These are phyloP conservation scores for Drosophila miranda DNA, from an alignment of 1,140 invertebrate species.

Conservation along the genomic window DNA sequence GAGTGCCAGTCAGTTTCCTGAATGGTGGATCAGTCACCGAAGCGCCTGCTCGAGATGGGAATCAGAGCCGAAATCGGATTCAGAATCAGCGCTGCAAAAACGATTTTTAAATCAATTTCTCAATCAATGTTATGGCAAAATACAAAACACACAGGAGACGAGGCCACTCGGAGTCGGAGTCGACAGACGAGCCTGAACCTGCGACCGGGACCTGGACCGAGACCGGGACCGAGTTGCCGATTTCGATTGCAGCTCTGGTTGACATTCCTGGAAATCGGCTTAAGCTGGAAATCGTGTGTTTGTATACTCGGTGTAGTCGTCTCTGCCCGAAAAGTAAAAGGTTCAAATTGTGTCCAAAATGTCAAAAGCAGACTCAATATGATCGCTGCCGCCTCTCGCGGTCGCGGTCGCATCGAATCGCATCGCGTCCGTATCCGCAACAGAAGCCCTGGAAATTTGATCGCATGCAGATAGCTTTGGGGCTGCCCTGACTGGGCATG, in stretches of 20 bases:
- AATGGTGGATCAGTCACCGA: slow-evolving; percentile 38
- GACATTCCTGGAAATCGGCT: slow-evolving; percentile 59
- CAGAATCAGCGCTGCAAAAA: slow-evolving; percentile 52
- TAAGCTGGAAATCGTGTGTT: slow-evolving; percentile 66
- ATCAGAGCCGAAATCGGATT: slow-evolving; percentile 55
- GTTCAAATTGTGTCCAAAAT: slow-evolving; percentile 81
- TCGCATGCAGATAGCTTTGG: slow-evolving; percentile 73
- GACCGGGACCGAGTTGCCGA: not conserved
- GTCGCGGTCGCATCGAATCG: not conserved
- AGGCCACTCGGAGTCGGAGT: not conserved
- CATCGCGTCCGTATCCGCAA: slow-evolving; percentile 32
- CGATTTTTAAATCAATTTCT: slow-evolving; percentile 80
- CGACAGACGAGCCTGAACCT: too few relatives aligned
- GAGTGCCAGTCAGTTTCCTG: slow-evolving; percentile 15
- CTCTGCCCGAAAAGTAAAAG: slow-evolving; percentile 63
- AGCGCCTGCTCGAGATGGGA: slow-evolving; percentile 47
- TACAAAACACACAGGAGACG: slow-evolving; percentile 16
- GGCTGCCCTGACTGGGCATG: slow-evolving; percentile 10
- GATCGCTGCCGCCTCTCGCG: slow-evolving; percentile 38
- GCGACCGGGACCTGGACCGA: too few relatives aligned
- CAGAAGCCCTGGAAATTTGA: slow-evolving; percentile 80
- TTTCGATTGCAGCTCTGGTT: slow-evolving; percentile 21
- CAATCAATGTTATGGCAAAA: slow-evolving; percentile 73
- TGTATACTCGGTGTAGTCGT: slow-evolving; percentile 31
- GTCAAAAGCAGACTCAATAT: slow-evolving; percentile 80